Percentiles rank a stretch among this genome's conserved stretches.
Conservation (phyloP, 2,113 vertebrate genomes). For the Triplophysa siluroides region DNA sequence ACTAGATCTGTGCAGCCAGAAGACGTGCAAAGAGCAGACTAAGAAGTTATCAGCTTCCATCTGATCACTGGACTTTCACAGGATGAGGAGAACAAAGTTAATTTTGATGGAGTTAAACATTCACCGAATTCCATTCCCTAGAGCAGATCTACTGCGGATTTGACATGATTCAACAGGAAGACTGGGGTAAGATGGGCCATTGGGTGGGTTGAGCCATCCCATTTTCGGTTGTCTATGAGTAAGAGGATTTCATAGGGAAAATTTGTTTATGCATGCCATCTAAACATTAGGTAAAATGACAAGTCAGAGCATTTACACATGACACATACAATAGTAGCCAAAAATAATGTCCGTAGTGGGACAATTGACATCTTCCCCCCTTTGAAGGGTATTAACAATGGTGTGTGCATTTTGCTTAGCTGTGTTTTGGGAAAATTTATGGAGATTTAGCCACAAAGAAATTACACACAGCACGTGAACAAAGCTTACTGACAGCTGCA, state of each 20-base stretch:
- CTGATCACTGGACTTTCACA: constrained; percentile 18
- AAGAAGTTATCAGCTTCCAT: neutral
- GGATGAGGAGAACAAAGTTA: constrained; percentile 25
- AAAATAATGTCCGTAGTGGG: neutral
- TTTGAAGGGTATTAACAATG: too few species aligned
- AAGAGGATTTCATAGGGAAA: neutral
- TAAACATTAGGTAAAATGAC: neutral
- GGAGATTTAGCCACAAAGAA: too few species aligned
- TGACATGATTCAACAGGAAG: neutral
- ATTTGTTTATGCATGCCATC: neutral
- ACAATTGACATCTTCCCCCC: too few species aligned
- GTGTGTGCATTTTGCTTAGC: too few species aligned
- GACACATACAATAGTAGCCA: neutral
- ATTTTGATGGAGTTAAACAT: constrained; percentile 13
- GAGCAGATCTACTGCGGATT: neutral
- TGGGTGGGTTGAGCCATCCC: neutral
- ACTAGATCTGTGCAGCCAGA: neutral
- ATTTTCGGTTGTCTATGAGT: too few species aligned
- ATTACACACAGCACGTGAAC: too few species aligned
- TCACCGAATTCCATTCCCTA: neutral
- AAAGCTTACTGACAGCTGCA: too few species aligned
- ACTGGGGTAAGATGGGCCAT: constrained; percentile 1
- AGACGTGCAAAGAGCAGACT: neutral
- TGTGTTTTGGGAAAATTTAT: too few species aligned
- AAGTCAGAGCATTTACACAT: neutral